phyloP scores from a whole-genome alignment of 2,113 vertebrate species.

The Nyctibius bracteatus region DNA sequence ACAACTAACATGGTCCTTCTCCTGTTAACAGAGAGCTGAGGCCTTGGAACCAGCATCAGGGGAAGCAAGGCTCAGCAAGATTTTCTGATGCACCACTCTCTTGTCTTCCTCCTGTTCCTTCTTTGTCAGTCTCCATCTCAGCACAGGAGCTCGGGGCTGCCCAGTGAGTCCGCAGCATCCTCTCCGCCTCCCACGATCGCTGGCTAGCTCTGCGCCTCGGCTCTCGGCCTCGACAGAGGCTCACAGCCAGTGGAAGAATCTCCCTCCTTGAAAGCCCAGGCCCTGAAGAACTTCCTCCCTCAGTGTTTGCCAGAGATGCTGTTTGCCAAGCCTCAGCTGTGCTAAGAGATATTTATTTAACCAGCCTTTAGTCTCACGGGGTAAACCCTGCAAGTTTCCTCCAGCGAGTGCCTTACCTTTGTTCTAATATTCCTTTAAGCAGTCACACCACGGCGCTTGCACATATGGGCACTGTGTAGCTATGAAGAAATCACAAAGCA shows the following conservation, averaged over 20 bases:
- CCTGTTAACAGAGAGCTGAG: neutral
- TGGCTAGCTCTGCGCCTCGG: neutral
- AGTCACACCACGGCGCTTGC: neutral
- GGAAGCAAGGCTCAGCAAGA: neutral
- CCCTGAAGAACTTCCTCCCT: neutral
- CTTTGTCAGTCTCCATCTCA: neutral
- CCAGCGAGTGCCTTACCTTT: neutral
- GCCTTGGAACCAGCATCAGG: neutral
- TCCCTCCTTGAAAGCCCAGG: neutral
- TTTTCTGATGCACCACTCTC: neutral
- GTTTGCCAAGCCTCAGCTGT: slow-evolving; percentile 31
- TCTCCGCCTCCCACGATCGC: fast-evolving
- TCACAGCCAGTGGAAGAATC: neutral
- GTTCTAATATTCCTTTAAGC: neutral
- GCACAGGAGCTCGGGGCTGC: fast-evolving
- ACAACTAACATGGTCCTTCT: fast-evolving
- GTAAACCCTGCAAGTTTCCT: neutral
- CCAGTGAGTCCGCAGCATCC: neutral
- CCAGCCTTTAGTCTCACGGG: neutral
- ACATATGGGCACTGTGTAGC: neutral
- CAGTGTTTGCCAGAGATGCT: neutral
- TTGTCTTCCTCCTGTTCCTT: neutral
- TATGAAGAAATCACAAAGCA: slow-evolving; percentile 32
- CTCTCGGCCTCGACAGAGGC: fast-evolving
- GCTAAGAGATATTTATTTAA: slow-evolving; percentile 13